These are phyloP conservation scores for Brachyhypopomus gauderio DNA, from an alignment of 2,113 vertebrate species.

Conservation along the genomic window DNA sequence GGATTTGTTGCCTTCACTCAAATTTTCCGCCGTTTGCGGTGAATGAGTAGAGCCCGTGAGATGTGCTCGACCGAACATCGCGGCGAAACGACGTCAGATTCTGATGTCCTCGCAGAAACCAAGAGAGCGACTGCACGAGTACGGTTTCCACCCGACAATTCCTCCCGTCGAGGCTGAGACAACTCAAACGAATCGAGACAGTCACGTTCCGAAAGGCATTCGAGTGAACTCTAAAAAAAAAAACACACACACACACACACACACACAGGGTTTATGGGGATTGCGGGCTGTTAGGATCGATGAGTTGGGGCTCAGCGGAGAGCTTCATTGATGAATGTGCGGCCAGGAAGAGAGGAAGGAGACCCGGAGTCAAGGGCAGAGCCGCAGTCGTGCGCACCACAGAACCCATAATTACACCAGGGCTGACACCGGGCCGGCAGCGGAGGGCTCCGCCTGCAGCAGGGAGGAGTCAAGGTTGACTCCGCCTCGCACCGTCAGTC, in stretches of 20 bases:
- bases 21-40: no score
- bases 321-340: conserved; percentile 20
- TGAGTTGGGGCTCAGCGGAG: not conserved
- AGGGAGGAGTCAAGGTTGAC: not conserved
- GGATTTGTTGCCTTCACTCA: no score
- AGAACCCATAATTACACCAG: conserved; percentile 36
- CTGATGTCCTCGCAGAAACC: no score
- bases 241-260: no score
- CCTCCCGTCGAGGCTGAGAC: not conserved
- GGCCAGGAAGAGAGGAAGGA: not conserved
- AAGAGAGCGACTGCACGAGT: no score
- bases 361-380: conserved; percentile 23
- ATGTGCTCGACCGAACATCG: no score
- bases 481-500: no score
- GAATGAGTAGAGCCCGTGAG: no score
- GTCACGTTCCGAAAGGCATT: not conserved
- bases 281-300: conserved; percentile 23
- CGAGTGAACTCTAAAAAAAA: not conserved
- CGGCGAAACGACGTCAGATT: no score
- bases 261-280: not conserved
- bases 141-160: no score
- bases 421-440: not conserved
- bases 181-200: not conserved
- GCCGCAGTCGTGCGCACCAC: conserved; percentile 32
- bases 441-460: conserved; percentile 16